phyloP scores from a whole-genome alignment of 2,113 vertebrate genomes.

The Serilophus lunatus region DNA sequence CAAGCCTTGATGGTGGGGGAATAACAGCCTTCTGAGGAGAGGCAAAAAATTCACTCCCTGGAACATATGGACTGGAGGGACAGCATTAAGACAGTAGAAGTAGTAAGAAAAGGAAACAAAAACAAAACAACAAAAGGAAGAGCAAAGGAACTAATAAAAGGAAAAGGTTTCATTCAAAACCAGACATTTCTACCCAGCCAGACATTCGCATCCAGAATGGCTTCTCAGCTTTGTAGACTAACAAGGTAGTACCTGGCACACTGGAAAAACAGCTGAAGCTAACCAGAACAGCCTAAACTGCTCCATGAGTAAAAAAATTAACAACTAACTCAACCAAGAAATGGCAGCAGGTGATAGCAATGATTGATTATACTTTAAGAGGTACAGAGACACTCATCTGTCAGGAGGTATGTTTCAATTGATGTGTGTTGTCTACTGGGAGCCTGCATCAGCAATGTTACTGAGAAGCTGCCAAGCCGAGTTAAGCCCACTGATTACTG shows the following conservation, averaged over 20 bases:
- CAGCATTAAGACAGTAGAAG: neutral
- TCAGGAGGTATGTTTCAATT: neutral
- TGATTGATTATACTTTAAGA: neutral
- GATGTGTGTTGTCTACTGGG: neutral
- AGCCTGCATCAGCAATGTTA: rapidly evolving
- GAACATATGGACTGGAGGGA: neutral
- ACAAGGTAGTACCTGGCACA: neutral
- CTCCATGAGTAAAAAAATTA: neutral
- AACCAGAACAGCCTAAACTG: neutral
- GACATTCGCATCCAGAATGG: neutral
- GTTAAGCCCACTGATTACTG: neutral
- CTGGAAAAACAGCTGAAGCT: neutral
- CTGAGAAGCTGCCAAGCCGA: neutral
- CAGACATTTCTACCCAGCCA: neutral
- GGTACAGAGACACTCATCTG: neutral
- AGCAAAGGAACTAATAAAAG: neutral
- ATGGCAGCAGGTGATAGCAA: neutral
- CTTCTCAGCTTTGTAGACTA: neutral
- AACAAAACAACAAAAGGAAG: too few species aligned
- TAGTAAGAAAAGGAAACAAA: too few species aligned
- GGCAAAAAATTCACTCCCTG: neutral
- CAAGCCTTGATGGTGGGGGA: rapidly evolving
- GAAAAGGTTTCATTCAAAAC: neutral
- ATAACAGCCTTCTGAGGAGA: neutral
- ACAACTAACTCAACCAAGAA: neutral